phyloP scores from a whole-genome alignment of 2,797 vertebrate genomes.

The Cynodonichthys magdalenae region DNA sequence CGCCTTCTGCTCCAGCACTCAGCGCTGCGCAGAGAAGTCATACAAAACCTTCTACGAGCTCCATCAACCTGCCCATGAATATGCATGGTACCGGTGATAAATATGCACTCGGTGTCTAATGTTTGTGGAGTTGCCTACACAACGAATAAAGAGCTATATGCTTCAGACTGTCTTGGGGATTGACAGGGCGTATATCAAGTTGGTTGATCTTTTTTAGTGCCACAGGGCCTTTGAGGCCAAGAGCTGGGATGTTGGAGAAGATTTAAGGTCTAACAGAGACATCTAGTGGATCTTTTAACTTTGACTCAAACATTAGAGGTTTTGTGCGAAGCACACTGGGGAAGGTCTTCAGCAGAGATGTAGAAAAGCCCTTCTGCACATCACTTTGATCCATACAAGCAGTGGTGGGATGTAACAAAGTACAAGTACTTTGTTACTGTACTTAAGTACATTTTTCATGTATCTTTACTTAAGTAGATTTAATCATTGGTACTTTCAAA shows the following conservation, averaged over 20 bases:
- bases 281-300: constrained; percentile 65
- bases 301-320: background rate
- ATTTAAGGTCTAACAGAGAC: constrained; percentile 67
- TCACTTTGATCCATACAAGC: too few species aligned
- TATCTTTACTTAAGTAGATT: too few species aligned
- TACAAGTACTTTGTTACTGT: too few species aligned
- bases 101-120: constrained; percentile 65
- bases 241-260: background rate
- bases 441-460: too few species aligned
- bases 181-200: constrained; percentile 52
- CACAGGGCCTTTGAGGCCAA: constrained; percentile 44
- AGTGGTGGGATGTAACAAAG: too few species aligned
- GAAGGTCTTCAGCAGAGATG: too few species aligned
- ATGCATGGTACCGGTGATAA: constrained; percentile 71
- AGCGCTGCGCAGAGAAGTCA: constrained; percentile 67
- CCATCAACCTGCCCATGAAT: constrained; percentile 80
- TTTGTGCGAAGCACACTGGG: background rate
- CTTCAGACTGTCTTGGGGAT: constrained; percentile 43
- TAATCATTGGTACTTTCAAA: too few species aligned
- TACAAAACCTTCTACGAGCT: constrained; percentile 75
- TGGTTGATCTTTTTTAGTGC: constrained; percentile 46
- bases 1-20: constrained; percentile 81
- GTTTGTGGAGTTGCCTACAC: constrained; percentile 67
- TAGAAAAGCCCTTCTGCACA: too few species aligned
- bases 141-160: constrained; percentile 56